Evolutionary conservation across 2,888 invertebrate species (phyloP), one percentile per base, ranked within the genome.

Genomic region (Incurvaria masculella): DNA sequence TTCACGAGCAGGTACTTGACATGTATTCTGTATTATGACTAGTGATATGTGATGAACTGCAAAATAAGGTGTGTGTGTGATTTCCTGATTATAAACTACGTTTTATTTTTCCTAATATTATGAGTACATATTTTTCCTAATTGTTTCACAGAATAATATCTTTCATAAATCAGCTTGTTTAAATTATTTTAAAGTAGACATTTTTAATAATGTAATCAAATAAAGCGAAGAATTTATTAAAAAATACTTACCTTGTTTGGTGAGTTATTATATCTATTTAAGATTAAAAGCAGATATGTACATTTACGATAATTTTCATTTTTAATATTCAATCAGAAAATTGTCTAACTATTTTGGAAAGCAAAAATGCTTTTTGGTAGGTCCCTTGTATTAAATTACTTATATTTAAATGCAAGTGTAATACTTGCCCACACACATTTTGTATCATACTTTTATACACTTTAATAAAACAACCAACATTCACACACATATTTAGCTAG

Each of bases 291-390:
- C 11, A 42, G 21, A 42, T 42, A 42, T 42, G 20, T 20, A 17
- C 18, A 42, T 18, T 20, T 17, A 20, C 5, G 21, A 14, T 42
- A 20, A 42, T 42, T 17, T 42, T 20, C 42, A 42, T 8, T 27
- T 27, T 27, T 17, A 18, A 42, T 11, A 16, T 42, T 42, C 18
- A 42, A 16, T 42, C 11, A 42, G 14, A 11, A 20, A 42, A 42
- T 20, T 43, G 16, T 43, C 20, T 42, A 57, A 57, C 54, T 57
- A 54, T 56, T 59, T 59, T 59, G 59, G 56, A 61, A 56, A 54
- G 67, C 67, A 63, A 60, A 69, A 71, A 72, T 68, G 69, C 64
- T 69, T 74, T 73, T 75, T 74, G 75, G 75, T 72, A 69, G 62
- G 59, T 67, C 67, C 69, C 68, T 50, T 59, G 49, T 23, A 23